Evolutionary conservation across 2,888 invertebrate genomes (phyloP).

Genomic region (Horisme vitalbata): DNA sequence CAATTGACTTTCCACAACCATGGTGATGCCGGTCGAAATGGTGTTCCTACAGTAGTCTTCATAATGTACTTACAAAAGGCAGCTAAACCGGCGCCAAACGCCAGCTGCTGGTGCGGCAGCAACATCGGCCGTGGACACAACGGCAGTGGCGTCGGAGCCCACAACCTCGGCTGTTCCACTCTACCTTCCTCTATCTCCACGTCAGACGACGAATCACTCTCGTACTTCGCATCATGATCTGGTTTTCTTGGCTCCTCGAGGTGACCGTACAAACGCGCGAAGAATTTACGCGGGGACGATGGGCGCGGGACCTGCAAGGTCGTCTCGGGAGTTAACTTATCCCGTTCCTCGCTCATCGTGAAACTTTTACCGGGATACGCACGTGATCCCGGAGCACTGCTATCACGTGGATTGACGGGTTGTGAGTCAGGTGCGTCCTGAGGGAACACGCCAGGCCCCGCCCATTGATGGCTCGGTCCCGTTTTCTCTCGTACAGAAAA

Average conservation of each 20-base stretch:
- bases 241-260: constrained; percentile 77
- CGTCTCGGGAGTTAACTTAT: constrained; percentile 36
- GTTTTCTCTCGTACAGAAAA: constrained; percentile 45
- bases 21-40: too few relatives aligned
- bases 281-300: constrained; percentile 91
- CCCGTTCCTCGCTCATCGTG: constrained; percentile 24
- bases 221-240: constrained; percentile 43
- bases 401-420: constrained; percentile 62
- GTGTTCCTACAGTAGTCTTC: too few relatives aligned
- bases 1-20: too few relatives aligned
- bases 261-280: constrained; percentile 90
- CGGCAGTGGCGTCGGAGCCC: constrained; percentile 67
- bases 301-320: constrained; percentile 75
- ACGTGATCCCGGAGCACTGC: constrained; percentile 51
- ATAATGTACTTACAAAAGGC: constrained; percentile 81
- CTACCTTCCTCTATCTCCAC: constrained; percentile 64
- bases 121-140: constrained; percentile 71
- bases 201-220: constrained; percentile 74
- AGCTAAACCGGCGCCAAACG: constrained; percentile 83
- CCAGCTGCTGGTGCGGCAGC: constrained; percentile 75
- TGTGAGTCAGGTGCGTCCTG: constrained; percentile 63
- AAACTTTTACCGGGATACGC: constrained; percentile 16
- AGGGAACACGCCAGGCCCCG: constrained; percentile 42
- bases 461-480: constrained; percentile 51
- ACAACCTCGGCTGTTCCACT: constrained; percentile 39